Conservation (phyloP, 2,113 vertebrate genomes). For the Eudyptes chrysolophus region DNA sequence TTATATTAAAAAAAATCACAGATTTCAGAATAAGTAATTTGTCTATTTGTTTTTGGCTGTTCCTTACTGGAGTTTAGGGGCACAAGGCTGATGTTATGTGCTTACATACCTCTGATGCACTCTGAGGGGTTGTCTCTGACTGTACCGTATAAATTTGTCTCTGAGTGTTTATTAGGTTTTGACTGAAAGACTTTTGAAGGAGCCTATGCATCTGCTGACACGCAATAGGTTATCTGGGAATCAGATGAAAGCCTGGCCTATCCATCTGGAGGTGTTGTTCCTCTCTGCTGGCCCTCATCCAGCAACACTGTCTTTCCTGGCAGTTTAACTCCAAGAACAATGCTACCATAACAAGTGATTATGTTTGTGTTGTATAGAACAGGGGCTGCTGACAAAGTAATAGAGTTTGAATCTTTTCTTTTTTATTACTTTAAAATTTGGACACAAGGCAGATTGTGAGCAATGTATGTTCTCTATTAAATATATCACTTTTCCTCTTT, state of each 20-base stretch:
- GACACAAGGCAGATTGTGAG: neutral
- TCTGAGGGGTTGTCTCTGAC: neutral
- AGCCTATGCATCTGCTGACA: neutral
- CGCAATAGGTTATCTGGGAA: neutral
- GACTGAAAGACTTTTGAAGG: constrained; percentile 22
- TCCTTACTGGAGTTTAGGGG: neutral
- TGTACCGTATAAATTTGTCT: neutral
- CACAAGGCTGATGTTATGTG: neutral
- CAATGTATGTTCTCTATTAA: neutral
- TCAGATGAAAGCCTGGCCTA: neutral
- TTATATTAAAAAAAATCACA: neutral
- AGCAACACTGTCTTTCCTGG: neutral
- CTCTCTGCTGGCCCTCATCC: neutral
- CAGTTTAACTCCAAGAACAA: neutral
- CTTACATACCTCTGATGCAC: neutral
- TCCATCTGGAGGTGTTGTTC: constrained; percentile 19
- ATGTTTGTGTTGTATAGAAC: neutral
- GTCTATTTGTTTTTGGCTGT: neutral
- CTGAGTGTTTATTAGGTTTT: neutral
- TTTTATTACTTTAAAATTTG: neutral
- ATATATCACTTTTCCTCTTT: neutral
- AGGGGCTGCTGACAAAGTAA: neutral
- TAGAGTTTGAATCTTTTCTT: neutral
- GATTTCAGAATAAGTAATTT: neutral
- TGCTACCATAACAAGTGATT: neutral